Conservation (phyloP, 2,888 invertebrate species). For the Eilema griseolum region DNA sequence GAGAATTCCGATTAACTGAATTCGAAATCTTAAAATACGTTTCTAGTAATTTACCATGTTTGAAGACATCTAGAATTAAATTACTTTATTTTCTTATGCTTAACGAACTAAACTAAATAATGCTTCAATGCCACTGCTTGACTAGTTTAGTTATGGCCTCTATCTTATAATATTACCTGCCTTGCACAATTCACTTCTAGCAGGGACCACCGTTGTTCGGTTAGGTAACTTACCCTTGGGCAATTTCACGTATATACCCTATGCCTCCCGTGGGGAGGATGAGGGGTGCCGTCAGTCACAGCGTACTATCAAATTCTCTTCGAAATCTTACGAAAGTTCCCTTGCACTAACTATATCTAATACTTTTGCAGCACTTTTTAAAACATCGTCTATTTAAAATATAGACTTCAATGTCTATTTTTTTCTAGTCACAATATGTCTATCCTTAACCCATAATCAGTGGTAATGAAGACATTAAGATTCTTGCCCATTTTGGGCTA, state of each 20-base stretch:
- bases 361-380: too few relatives aligned
- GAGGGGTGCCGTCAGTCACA: too few relatives aligned
- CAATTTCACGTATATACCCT: too few relatives aligned
- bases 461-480: constrained; percentile 76
- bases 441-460: constrained; percentile 54
- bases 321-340: too few relatives aligned
- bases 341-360: too few relatives aligned
- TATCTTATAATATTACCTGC: not conserved
- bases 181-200: too few relatives aligned
- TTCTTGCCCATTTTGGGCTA: constrained; percentile 65
- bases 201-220: too few relatives aligned
- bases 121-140: not conserved
- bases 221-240: too few relatives aligned
- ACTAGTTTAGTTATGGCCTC: not conserved
- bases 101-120: not conserved
- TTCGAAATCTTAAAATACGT: not conserved
- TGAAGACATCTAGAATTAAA: not conserved
- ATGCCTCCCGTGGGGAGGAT: too few relatives aligned
- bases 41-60: not conserved
- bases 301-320: too few relatives aligned
- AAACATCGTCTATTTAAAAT: constrained; percentile 16
- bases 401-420: constrained; percentile 27
- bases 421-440: constrained; percentile 28
- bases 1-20: constrained; percentile 8
- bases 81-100: too few relatives aligned